Conservation (phyloP, 2,888 invertebrate genomes). For the Periphyllus acericola region DNA sequence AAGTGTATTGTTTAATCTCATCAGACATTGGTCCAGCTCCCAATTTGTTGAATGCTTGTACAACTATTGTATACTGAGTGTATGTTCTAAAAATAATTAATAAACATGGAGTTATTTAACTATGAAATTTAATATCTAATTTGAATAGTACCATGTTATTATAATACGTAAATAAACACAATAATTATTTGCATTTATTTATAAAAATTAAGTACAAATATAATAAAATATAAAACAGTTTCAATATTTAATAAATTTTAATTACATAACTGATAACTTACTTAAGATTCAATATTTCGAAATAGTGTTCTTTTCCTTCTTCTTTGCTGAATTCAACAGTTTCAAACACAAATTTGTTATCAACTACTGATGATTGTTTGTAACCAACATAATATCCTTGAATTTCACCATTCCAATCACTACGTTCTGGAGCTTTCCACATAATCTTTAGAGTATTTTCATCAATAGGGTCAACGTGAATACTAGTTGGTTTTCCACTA, state of each 20-base stretch:
- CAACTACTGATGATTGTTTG: constrained; percentile 80
- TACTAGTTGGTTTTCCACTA: constrained; percentile 83
- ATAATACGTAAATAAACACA: neutral
- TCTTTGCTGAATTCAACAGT: constrained; percentile 91
- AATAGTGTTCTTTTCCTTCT: constrained; percentile 89
- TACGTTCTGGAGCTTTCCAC: constrained; percentile 89
- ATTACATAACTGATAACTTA: constrained; percentile 66
- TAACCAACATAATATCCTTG: constrained; percentile 91
- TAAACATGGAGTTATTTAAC: neutral
- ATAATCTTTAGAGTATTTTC: constrained; percentile 87
- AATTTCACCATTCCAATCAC: constrained; percentile 94
- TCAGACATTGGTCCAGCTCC: constrained; percentile 92
- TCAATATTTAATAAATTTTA: neutral
- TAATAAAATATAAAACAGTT: neutral
- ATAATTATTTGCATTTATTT: neutral
- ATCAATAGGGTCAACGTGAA: constrained; percentile 86
- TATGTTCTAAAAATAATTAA: constrained; percentile 75
- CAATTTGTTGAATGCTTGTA: constrained; percentile 93
- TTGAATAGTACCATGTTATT: neutral
- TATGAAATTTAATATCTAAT: neutral
- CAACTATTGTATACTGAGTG: constrained; percentile 94
- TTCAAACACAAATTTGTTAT: constrained; percentile 87
- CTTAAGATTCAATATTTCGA: constrained; percentile 83
- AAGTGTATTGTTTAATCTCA: constrained; percentile 90
- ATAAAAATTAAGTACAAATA: neutral